These are phyloP conservation scores for Anagyrus pseudococci DNA, from an alignment of 2,888 invertebrate species.

Conservation along the genomic window DNA sequence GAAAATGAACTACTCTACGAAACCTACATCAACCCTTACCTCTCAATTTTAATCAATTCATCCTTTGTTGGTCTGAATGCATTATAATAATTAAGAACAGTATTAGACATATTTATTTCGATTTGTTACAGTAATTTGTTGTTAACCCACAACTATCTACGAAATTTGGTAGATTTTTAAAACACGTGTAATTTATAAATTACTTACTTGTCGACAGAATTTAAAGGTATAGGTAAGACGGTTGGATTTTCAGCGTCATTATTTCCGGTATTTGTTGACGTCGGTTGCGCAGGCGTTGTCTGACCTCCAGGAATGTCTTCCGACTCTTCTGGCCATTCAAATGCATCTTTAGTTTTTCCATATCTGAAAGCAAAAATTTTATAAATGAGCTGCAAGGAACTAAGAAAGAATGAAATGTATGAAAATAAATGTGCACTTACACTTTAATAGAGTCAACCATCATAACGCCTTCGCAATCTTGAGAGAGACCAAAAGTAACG, in stretches of 20 bases:
- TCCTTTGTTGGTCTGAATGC: constrained; percentile 58
- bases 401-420: not conserved
- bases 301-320: constrained; percentile 72
- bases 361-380: constrained; percentile 66
- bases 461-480: constrained; percentile 86
- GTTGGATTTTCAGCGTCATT: constrained; percentile 60
- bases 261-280: constrained; percentile 51
- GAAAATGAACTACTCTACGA: constrained; percentile 13
- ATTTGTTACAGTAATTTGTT: not conserved
- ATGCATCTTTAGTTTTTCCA: constrained; percentile 93
- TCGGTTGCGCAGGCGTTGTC: constrained; percentile 54
- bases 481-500: constrained; percentile 83
- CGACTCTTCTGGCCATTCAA: constrained; percentile 96
- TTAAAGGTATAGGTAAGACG: constrained; percentile 63
- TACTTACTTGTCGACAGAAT: constrained; percentile 67
- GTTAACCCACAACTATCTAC: not conserved
- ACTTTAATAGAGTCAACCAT: constrained; percentile 95
- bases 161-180: not conserved
- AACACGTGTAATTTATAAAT: constrained; percentile 4
- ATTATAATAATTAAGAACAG: constrained; percentile 45
- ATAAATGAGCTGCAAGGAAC: not conserved
- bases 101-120: constrained; percentile 24
- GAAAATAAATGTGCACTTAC: constrained; percentile 48
- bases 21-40: constrained; percentile 50
- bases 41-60: constrained; percentile 56